Evolutionary conservation across 2,797 vertebrate species (phyloP).

Genomic region (Poeciliopsis gracilis): DNA sequence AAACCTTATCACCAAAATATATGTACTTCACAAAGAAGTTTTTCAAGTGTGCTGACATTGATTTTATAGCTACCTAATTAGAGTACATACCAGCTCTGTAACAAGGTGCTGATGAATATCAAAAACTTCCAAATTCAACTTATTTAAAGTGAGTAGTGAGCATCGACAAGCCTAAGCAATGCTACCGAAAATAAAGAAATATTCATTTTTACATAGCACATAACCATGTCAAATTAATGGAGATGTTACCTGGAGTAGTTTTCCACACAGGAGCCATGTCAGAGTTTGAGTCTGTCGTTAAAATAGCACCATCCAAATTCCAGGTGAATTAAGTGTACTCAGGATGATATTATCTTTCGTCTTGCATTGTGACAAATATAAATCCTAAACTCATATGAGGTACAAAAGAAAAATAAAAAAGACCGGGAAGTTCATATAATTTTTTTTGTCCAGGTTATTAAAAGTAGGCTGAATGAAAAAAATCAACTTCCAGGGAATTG

Average conservation of each 20-base stretch:
- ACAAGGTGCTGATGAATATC: slow-evolving; percentile 6
- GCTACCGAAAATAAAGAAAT: neutral
- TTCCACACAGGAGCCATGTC: slow-evolving; percentile 58
- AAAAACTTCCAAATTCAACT: neutral
- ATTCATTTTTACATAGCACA: neutral
- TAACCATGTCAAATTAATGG: neutral
- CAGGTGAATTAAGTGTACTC: slow-evolving; percentile 41
- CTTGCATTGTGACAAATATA: slow-evolving; percentile 40
- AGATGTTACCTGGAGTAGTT: slow-evolving; percentile 68
- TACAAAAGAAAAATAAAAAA: slow-evolving; percentile 13
- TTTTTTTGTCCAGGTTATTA: slow-evolving; percentile 29
- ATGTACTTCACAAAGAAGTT: neutral
- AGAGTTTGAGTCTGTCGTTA: slow-evolving; percentile 30
- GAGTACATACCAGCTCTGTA: slow-evolving; percentile 8
- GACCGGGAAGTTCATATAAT: slow-evolving; percentile 25
- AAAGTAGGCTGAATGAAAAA: slow-evolving; percentile 10
- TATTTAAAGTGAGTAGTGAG: no score
- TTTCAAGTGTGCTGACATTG: slow-evolving; percentile 24
- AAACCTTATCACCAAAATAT: neutral
- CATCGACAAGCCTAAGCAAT: neutral
- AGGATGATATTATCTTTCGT: slow-evolving; percentile 28
- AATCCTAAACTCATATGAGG: slow-evolving; percentile 55
- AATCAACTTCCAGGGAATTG: slow-evolving; percentile 41
- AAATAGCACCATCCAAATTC: slow-evolving; percentile 48
- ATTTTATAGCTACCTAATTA: slow-evolving; percentile 54